Base-by-base conservation (phyloP, 2,113 vertebrate genomes). In the Phylloscopus trochiloides region DNA sequence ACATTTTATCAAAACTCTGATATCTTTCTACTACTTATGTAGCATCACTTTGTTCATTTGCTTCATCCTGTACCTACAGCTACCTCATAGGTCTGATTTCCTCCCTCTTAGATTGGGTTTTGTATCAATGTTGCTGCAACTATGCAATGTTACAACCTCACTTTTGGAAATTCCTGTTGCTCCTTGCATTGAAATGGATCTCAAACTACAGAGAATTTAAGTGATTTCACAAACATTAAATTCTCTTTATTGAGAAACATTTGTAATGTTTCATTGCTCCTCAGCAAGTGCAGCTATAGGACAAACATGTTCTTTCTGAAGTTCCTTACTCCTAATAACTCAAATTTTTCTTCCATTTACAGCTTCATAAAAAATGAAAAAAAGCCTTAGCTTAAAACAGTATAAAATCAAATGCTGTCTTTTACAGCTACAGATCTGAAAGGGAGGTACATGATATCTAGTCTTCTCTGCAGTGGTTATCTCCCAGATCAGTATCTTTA, bases 61-160 rank as follows among this genome's bases (percentile, higher is more conserved):
- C 40, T 52, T 84, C 43, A 58, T 16, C n/a, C 26, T 43, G 4
- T 3, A 12, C 38, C 36, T 7, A 51, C 10, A 14, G 0, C 0
- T 3, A 67, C 17, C 32, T 40, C 54, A 25, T 4, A 28, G 21
- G 21, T 24, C 26, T 31, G 8, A 38, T 36, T 19, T 29, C 14
- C 11, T 20, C 4, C 1, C 20, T 15, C 38, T 55, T 6, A 21
- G 1, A 48, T 4, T 22, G 62, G 20, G 13, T 15, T 61, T 21
- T 19, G 0, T 42, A 47, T 18, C 22, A 50, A 32, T 14, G 12
- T 22, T n/a, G 28, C 50, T 66, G 34, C 48, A 86, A 38, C 32
- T 38, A 50, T 1, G 0, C 8, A 54, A 31, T 38, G 31, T 20
- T 62, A 42, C 11, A 72, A 59, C 4, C 7, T 34, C n/a, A 31